A percentile compares a stretch with the other conserved stretches of the same genome.
Conservation (phyloP, 2,113 vertebrate species). For the Engystomops pustulosus region DNA sequence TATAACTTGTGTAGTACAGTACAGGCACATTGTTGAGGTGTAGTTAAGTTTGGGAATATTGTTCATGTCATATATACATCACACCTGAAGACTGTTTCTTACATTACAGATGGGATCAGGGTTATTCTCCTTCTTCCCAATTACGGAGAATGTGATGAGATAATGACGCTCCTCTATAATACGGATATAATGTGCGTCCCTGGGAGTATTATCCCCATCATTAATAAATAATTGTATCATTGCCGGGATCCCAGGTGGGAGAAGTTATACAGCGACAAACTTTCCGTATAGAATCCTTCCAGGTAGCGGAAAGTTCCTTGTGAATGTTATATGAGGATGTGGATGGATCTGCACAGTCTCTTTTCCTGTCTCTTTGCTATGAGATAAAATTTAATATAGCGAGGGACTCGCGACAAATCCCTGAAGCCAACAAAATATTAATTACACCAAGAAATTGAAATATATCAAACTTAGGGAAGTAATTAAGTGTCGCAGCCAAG, state of each 20-base stretch:
- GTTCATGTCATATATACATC: no score
- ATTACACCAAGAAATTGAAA: conserved; percentile 59
- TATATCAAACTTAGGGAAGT: conserved; percentile 57
- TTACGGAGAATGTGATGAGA: not conserved
- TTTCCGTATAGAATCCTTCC: conserved; percentile 9
- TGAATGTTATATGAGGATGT: conserved; percentile 45
- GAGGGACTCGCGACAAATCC: conserved; percentile 50
- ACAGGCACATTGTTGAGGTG: not conserved
- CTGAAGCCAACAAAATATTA: conserved; percentile 59
- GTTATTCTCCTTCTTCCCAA: not conserved
- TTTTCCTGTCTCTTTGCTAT: conserved; percentile 31
- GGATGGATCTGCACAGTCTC: conserved; percentile 1
- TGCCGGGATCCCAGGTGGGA: not conserved
- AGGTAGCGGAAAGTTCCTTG: conserved; percentile 33
- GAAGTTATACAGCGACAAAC: not conserved
- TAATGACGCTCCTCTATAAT: not conserved
- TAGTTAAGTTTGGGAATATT: not conserved
- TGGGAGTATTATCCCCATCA: not conserved
- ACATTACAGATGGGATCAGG: no score
- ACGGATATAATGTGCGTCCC: not conserved
- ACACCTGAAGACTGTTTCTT: no score
- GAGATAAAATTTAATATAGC: conserved; percentile 59
- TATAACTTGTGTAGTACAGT: not conserved
- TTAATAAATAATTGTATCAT: not conserved
- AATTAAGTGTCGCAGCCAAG: conserved; percentile 55